phyloP scores from a whole-genome alignment of 1,140 invertebrate genomes.

The Solenopsis invicta region DNA sequence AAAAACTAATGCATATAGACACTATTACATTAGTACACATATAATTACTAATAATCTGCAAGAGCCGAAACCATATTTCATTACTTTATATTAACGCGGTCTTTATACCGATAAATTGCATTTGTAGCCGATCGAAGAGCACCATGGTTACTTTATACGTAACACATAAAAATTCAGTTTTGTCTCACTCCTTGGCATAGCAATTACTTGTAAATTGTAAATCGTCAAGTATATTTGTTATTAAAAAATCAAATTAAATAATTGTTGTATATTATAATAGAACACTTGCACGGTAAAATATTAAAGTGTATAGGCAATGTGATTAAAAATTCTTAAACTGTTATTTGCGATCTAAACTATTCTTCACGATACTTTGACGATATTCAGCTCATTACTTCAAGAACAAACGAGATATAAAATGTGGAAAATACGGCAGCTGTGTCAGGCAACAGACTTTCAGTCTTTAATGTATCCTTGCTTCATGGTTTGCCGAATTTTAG shows the following conservation, averaged over 20 bases:
- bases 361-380: neutral
- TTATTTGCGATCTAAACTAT: neutral
- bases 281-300: neutral
- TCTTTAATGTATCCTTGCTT: conserved; percentile 72
- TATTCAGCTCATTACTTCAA: neutral
- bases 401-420: neutral
- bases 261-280: neutral
- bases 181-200: neutral
- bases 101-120: neutral
- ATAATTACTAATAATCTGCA: neutral
- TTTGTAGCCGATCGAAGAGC: conserved; percentile 46
- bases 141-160: conserved; percentile 52
- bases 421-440: conserved; percentile 55
- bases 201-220: neutral
- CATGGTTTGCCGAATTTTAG: conserved; percentile 61
- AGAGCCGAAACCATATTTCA: neutral
- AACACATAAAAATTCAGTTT: conserved; percentile 26
- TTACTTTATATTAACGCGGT: neutral
- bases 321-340: neutral
- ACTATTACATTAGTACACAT: neutral
- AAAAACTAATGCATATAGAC: no score
- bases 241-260: neutral
- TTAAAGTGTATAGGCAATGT: neutral
- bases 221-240: neutral
- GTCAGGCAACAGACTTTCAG: conserved; percentile 67